Base-by-base conservation (phyloP, 2,113 vertebrate species). In the Gymnarchus niloticus region DNA sequence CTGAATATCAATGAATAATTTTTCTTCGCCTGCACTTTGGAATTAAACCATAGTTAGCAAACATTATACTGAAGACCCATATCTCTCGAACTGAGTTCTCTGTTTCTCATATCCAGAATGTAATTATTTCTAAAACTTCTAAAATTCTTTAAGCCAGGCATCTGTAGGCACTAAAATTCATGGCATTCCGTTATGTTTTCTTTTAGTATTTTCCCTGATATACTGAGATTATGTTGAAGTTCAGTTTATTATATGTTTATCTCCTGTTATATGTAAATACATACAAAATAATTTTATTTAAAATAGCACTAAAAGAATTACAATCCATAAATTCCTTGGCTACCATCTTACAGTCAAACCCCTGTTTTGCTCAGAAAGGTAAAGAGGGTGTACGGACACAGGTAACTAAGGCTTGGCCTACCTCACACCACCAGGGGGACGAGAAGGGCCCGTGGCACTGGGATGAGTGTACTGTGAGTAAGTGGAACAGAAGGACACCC, bases 321-420 rank as follows among this genome's bases (percentile, higher is more conserved):
- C 37, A 37, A 4, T 37, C 33, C 19, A 41, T 76, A 23, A 5
- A 17, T 80, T 41, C 10, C 73, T 85, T 77, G 65, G 61, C 33
- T 73, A 80, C 90, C 90, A 86, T 93, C 89, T 90, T 88, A 85
- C 89, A 89, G 92, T 88, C 73, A 44, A 78, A 84, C 77, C 83
- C 86, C 89, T 92, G 91, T 89, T 91, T 91, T 88, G 76, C 91
- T 91, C 87, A 90, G 92, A 93, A 93, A 92, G 91, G 90, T 89
- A 89, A 92, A 87, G 81, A 89, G 89, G 89, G 87, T 89, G 86
- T 89, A 87, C 81, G 85, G 91, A 91, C 77, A 61, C 87, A 94
- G 91, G 91, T 94, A 93, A 91, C 2, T 61, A 89, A 89, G 37
- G 76, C 88, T 86, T 86, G 85, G 82, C 65, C 88, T 0, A 6